Percentiles rank a stretch among this genome's conserved stretches.
phyloP scores from a whole-genome alignment of 2,888 invertebrate species.

The Lasioglossum malachurum region DNA sequence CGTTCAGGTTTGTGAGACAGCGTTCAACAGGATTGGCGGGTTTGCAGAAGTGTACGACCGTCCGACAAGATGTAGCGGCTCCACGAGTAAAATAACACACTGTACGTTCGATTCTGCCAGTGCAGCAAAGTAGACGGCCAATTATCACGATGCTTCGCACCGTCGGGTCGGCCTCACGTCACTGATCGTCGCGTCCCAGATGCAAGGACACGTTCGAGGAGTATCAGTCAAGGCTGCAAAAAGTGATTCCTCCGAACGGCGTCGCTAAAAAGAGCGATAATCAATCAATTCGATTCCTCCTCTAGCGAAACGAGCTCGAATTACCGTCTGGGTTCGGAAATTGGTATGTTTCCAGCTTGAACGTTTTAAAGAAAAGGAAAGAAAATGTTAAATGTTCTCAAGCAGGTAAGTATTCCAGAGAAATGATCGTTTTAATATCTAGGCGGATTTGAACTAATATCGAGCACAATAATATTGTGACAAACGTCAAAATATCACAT shows the following conservation, averaged over 20 bases:
- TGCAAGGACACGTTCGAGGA: background rate
- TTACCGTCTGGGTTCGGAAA: background rate
- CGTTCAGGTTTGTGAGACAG: background rate
- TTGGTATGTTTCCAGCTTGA: background rate
- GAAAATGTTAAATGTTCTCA: no score
- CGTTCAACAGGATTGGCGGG: constrained; percentile 59
- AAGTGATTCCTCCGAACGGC: background rate
- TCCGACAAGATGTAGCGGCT: background rate
- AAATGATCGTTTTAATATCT: no score
- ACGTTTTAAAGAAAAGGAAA: constrained; percentile 26
- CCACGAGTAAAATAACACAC: background rate
- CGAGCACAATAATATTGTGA: no score
- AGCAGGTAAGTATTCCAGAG: no score
- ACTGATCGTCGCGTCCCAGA: background rate
- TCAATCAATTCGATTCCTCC: constrained; percentile 42
- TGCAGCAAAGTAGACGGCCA: background rate
- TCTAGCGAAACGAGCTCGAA: constrained; percentile 37
- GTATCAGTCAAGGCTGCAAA: background rate
- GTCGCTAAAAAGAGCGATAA: constrained; percentile 31
- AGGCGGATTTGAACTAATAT: no score
- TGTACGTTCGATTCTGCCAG: background rate
- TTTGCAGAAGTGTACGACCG: constrained; percentile 66
- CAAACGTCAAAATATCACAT: no score
- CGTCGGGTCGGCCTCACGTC: background rate
- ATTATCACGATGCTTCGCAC: background rate